Evolutionary conservation across 2,888 invertebrate genomes (phyloP), one percentile per base, ranked within the genome.

Genomic region (Dinocampus coccinellae): DNA sequence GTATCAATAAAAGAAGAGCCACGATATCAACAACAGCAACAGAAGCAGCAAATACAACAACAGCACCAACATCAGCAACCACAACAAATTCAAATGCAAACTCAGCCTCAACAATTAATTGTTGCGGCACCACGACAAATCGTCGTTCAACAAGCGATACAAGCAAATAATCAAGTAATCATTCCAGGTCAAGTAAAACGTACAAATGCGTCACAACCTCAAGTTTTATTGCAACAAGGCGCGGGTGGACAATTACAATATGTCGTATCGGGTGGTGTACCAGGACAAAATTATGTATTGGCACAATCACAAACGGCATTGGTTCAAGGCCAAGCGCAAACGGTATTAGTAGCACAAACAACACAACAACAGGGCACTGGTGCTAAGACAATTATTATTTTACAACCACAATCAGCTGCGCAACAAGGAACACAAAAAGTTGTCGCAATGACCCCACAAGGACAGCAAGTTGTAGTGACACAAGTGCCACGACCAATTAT

Each of bases 371-470:
- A 91, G 75, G 91, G 91, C 0, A 89, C 91, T 0, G 90, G 90
- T 2, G 89, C 92, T 0, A 93, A 93, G 80, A 93, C 93, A 0
- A 93, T 93, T 34, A 93, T 93, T 60, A 91, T 93, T 63, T 86
- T 93, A 52, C 93, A 93, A 78, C 92, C 92, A 22, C 90, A 90
- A 77, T 81, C 85, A 3, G 76, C 89, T 0, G 79, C 84, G 2
- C 81, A 87, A 6, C 80, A 87, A 1, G 86, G 89, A 1, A 81
- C 89, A 1, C 90, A 90, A 34, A 90, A 90, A 76, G 90, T 91
- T 85, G 90, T 92, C 29, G 90, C 92, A 7, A 90, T 92, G 79
- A 92, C 92, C 7, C 92, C 92, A 0, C 92, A 92, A 78, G 92
- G 92, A 0, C 92, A 92, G 78, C 92, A 91, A 81, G 90, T 91